These are phyloP conservation scores for Stenodera caucasica DNA, from an alignment of 2,888 invertebrate species.

Conservation along the genomic window DNA sequence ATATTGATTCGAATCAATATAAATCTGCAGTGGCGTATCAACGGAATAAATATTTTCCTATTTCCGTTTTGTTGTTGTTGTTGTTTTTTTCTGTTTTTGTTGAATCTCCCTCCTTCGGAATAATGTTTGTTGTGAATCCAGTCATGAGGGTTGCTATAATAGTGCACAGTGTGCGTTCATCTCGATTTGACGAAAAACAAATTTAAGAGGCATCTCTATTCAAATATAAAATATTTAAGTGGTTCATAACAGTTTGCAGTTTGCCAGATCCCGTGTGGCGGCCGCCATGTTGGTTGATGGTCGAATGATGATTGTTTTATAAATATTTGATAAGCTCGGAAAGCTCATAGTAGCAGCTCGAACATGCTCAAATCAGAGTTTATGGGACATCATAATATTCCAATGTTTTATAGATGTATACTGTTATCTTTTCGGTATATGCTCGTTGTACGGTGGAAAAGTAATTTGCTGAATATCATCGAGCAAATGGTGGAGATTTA, in stretches of 20 bases:
- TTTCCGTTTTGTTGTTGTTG: too few relatives aligned
- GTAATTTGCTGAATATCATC: conserved; percentile 52
- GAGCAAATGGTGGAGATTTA: conserved; percentile 47
- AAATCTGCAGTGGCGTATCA: neutral
- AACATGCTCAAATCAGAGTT: conserved; percentile 56
- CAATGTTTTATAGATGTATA: conserved; percentile 56
- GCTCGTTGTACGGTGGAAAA: conserved; percentile 36
- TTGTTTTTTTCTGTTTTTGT: neutral
- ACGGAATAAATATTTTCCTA: too few relatives aligned
- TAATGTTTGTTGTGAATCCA: conserved; percentile 22
- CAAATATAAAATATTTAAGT: conserved; percentile 57
- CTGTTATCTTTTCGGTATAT: conserved; percentile 49
- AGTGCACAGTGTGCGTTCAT: neutral
- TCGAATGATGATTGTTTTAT: conserved; percentile 59
- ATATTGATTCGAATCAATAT: neutral
- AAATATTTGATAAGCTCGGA: conserved; percentile 53
- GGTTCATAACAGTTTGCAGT: conserved; percentile 57
- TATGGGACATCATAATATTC: conserved; percentile 57
- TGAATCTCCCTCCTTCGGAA: neutral
- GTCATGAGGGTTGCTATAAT: neutral
- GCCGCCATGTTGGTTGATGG: conserved; percentile 58
- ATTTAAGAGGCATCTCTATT: conserved; percentile 58
- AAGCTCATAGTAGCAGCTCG: conserved; percentile 46
- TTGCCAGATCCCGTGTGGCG: conserved; percentile 50
- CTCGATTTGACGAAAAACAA: conserved; percentile 47